These are phyloP conservation scores for Eurystomus glaucurus DNA, from an alignment of 2,797 vertebrate species.

Conservation along the genomic window DNA sequence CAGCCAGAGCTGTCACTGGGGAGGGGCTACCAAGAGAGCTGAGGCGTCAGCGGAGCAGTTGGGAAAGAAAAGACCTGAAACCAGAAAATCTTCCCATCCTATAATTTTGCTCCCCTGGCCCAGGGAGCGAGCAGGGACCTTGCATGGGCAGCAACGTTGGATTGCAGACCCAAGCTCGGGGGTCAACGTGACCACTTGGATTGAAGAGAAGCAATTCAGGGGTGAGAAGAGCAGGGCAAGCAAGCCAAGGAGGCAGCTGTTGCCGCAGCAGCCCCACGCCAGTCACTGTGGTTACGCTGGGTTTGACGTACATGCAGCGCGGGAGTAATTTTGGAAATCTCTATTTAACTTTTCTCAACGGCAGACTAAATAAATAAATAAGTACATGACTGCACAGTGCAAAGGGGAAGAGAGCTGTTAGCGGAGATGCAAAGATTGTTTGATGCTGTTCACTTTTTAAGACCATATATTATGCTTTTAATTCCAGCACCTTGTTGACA, in stretches of 20 bases:
- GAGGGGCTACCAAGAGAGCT: neutral
- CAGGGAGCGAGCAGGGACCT: neutral
- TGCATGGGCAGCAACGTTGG: accelerated
- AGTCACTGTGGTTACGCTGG: accelerated
- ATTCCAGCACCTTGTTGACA: neutral
- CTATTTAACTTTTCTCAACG: neutral
- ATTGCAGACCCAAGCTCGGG: accelerated
- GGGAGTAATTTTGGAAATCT: neutral
- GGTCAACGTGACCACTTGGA: neutral
- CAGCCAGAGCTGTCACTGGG: neutral
- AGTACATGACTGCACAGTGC: accelerated
- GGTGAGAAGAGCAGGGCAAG: accelerated
- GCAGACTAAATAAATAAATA: neutral
- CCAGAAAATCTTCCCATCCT: neutral
- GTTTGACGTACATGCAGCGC: accelerated
- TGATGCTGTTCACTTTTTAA: neutral
- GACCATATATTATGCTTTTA: accelerated
- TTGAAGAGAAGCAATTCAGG: neutral
- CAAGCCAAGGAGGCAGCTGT: neutral
- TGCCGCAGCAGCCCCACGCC: neutral
- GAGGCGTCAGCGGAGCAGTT: neutral
- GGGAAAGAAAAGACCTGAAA: neutral
- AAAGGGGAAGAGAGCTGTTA: neutral
- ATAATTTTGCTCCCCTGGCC: accelerated
- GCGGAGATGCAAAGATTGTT: neutral